Percentiles rank a stretch among this genome's conserved stretches.
Conservation (phyloP, 2,888 invertebrate species). For the Thymelicus acteon region DNA sequence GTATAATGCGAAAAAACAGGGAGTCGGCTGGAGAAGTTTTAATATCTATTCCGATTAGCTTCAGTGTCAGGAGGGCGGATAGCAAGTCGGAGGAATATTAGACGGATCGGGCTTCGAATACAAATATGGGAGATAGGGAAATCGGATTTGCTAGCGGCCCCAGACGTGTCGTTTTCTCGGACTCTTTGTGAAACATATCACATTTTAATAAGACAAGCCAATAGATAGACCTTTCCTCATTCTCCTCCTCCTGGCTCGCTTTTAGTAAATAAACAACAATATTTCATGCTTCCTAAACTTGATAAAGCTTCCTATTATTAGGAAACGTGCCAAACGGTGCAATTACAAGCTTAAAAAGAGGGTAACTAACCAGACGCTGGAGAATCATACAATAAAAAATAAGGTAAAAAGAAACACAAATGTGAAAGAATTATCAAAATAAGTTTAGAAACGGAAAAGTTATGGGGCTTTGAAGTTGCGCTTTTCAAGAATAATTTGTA, state of each 20-base stretch:
- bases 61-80: slow-evolving; percentile 83
- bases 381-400: too few species aligned
- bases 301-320: too few species aligned
- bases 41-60: slow-evolving; percentile 86
- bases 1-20: slow-evolving; percentile 49
- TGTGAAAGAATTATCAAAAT: too few species aligned
- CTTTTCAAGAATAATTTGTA: too few species aligned
- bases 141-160: slow-evolving; percentile 80
- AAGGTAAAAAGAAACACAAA: too few species aligned
- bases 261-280: slow-evolving; percentile 22
- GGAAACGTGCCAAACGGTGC: too few species aligned
- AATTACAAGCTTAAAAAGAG: too few species aligned
- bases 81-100: slow-evolving; percentile 82
- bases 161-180: slow-evolving; percentile 80
- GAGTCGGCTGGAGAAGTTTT: slow-evolving; percentile 78
- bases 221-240: slow-evolving; percentile 29
- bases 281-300: slow-evolving; percentile 3
- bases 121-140: slow-evolving; percentile 84
- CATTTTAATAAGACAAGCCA: slow-evolving; percentile 65
- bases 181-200: slow-evolving; percentile 74
- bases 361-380: too few species aligned
- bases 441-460: too few species aligned
- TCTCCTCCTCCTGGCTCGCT: neutral
- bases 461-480: too few species aligned
- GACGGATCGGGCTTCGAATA: slow-evolving; percentile 82